phyloP scores from a whole-genome alignment of 2,113 vertebrate genomes.

The Salminus brasiliensis region DNA sequence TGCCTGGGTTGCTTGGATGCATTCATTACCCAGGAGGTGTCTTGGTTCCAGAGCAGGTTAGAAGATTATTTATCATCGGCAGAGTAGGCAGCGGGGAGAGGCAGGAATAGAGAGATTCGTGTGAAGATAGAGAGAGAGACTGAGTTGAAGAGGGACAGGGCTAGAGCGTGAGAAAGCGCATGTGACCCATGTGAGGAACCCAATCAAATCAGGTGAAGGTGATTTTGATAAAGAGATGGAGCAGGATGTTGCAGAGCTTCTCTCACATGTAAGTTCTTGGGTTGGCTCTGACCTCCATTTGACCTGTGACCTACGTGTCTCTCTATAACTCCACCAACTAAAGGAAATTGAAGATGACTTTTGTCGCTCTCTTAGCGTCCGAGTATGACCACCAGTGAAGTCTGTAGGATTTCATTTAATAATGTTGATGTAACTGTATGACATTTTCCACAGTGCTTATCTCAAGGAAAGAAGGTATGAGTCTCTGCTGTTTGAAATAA shows the following conservation, averaged over 20 bases:
- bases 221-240: constrained; percentile 46
- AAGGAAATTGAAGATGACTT: background rate
- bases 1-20: constrained; percentile 9
- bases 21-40: constrained; percentile 26
- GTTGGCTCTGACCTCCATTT: constrained; percentile 14
- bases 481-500: no score
- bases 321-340: background rate
- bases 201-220: constrained; percentile 45
- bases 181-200: constrained; percentile 52
- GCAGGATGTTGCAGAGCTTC: background rate
- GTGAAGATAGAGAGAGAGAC: constrained; percentile 32
- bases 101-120: background rate
- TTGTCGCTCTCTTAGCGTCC: background rate
- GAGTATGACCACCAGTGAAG: background rate
- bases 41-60: background rate
- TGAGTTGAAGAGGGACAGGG: constrained; percentile 19
- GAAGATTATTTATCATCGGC: constrained; percentile 25
- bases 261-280: background rate
- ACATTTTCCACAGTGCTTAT: background rate
- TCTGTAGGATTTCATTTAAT: background rate
- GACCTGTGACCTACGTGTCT: constrained; percentile 10
- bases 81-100: background rate
- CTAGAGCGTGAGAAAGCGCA: constrained; percentile 26
- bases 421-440: background rate
- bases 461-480: background rate